These are phyloP conservation scores for Drosophila infuscata DNA, from an alignment of 2,888 invertebrate genomes.

Conservation along the genomic window DNA sequence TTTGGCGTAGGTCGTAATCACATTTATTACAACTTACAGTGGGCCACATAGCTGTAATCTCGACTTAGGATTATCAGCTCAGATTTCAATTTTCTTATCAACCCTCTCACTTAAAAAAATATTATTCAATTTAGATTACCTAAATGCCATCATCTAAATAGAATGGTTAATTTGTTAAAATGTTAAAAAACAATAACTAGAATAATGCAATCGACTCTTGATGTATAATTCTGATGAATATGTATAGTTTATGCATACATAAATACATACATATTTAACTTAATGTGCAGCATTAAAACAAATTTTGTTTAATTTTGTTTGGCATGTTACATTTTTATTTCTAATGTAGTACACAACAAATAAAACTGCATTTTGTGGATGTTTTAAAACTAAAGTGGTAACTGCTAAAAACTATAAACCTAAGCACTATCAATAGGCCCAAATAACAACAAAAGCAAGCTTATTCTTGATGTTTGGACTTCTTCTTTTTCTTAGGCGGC, in stretches of 20 bases:
- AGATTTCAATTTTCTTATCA: not conserved
- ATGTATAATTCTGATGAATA: not conserved
- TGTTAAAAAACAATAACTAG: not conserved
- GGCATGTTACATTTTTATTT: slow-evolving; percentile 65
- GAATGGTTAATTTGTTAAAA: not conserved
- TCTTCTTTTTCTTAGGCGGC: slow-evolving; percentile 55
- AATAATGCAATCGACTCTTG: too few species aligned
- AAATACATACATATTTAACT: not conserved
- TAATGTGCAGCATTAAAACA: not conserved
- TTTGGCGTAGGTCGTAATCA: slow-evolving; percentile 22
- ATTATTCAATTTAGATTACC: not conserved
- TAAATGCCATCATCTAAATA: not conserved
- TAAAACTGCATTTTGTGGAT: slow-evolving; percentile 35
- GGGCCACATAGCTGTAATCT: slow-evolving; percentile 21
- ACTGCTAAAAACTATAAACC: slow-evolving; percentile 29
- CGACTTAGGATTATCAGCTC: not conserved
- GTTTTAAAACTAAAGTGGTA: slow-evolving; percentile 44
- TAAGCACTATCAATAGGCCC: slow-evolving; percentile 29
- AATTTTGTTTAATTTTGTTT: not conserved
- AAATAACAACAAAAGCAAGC: slow-evolving; percentile 3
- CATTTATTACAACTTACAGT: slow-evolving; percentile 41
- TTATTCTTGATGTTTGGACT: slow-evolving; percentile 56
- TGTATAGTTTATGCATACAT: not conserved
- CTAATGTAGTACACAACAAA: slow-evolving; percentile 61
- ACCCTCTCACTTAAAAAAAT: not conserved